Percentiles rank a stretch among this genome's conserved stretches.
Evolutionary conservation across 53 echinoderm and acorn worm species (phyloP).

Genomic region (Paracentrotus lividus): DNA sequence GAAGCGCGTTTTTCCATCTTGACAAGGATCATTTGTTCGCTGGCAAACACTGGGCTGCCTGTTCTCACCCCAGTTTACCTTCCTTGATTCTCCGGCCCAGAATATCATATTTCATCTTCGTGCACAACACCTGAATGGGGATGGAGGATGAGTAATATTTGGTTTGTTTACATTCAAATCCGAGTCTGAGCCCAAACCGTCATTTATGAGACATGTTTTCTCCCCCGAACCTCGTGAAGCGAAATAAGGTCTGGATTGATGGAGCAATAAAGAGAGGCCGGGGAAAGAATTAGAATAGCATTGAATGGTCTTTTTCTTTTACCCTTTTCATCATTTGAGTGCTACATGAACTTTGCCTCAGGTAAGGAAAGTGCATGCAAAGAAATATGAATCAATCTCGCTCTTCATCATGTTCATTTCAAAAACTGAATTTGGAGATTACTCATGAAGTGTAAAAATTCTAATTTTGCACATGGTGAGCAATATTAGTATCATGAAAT

Average conservation of each 20-base stretch:
- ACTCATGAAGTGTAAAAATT: background rate
- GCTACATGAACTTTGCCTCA: background rate
- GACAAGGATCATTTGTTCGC: constrained; percentile 66
- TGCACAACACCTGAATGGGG: constrained; percentile 26
- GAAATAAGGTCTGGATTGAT: constrained; percentile 17
- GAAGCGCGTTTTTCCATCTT: background rate
- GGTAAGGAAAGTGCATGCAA: background rate
- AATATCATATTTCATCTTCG: constrained; percentile 60
- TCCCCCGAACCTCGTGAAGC: background rate
- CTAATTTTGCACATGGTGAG: background rate
- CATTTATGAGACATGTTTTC: constrained; percentile 12
- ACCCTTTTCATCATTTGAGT: background rate
- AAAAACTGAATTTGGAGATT: background rate
- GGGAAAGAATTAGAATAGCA: constrained; percentile 28
- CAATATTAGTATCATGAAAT: no score
- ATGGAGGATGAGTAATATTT: constrained; percentile 55
- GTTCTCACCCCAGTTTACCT: constrained; percentile 48
- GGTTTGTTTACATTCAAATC: constrained; percentile 61
- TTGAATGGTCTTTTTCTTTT: background rate
- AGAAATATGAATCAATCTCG: background rate
- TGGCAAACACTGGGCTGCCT: constrained; percentile 40
- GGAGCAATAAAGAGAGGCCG: constrained; percentile 35
- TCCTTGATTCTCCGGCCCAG: background rate
- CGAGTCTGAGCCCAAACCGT: constrained; percentile 32
- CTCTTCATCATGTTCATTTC: background rate